phyloP scores from a whole-genome alignment of 2,797 vertebrate species.

The Buphagus erythrorhynchus region DNA sequence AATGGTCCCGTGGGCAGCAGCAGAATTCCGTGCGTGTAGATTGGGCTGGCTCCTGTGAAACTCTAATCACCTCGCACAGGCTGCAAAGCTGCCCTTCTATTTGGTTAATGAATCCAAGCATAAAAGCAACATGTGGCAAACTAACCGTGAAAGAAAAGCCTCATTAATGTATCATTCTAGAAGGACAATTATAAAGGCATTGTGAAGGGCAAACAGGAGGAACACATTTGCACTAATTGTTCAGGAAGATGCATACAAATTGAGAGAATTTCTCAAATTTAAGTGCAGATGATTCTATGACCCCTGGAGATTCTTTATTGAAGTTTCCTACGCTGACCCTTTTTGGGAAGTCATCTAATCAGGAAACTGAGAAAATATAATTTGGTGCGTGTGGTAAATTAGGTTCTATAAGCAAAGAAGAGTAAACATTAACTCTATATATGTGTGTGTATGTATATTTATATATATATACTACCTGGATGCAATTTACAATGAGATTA shows the following conservation, averaged over 20 bases:
- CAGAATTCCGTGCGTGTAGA: fast-evolving
- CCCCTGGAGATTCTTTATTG: background rate
- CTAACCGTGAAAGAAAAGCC: conserved; percentile 42
- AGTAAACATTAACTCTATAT: background rate
- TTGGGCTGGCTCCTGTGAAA: background rate
- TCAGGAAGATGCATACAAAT: background rate
- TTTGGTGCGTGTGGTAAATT: background rate
- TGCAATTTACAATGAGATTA: background rate
- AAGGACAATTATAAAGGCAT: conserved; percentile 21
- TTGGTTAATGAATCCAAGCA: conserved; percentile 38
- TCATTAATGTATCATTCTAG: conserved; percentile 26
- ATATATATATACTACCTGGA: background rate
- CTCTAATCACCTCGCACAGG: background rate
- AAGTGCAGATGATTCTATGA: background rate
- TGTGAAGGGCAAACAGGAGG: background rate
- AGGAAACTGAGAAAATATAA: background rate
- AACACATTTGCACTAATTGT: background rate
- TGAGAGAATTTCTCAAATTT: background rate
- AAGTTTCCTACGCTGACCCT: background rate
- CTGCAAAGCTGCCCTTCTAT: conserved; percentile 3
- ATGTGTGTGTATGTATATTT: fast-evolving
- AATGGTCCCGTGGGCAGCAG: background rate
- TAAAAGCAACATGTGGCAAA: conserved; percentile 32
- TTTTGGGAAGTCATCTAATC: background rate
- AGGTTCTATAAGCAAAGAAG: background rate